Evolutionary conservation across 2,113 vertebrate species (phyloP).

Genomic region (Pionites leucogaster): DNA sequence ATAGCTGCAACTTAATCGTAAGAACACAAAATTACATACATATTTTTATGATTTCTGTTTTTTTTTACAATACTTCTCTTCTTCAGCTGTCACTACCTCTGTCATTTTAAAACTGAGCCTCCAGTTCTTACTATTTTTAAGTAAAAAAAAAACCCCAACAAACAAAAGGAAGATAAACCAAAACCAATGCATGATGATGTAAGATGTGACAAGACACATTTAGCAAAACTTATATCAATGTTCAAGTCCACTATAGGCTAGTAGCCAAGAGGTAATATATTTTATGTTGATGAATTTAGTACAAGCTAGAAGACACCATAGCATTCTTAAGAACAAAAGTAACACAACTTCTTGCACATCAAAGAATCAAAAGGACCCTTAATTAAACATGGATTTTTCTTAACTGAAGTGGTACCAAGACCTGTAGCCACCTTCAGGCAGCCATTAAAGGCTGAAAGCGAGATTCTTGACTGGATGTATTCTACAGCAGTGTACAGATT

Average conservation of each 20-base stretch:
- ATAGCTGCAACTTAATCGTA: neutral
- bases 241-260: neutral
- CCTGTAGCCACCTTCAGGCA: neutral
- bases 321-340: neutral
- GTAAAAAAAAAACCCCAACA: neutral
- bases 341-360: neutral
- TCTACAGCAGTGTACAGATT: neutral
- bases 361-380: neutral
- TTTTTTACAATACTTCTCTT: neutral
- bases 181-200: neutral
- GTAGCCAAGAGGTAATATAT: neutral
- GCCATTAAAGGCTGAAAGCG: neutral
- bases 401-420: neutral
- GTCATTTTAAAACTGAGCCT: neutral
- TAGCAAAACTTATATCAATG: neutral
- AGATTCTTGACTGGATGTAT: neutral
- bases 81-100: neutral
- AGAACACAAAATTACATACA: neutral
- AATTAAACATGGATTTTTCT: neutral
- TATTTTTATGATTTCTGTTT: neutral
- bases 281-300: neutral
- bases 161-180: neutral
- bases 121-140: neutral
- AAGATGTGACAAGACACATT: neutral
- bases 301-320: neutral